Base-by-base conservation (phyloP, 2,113 vertebrate species). In the Trichomycterus rosablanca region DNA sequence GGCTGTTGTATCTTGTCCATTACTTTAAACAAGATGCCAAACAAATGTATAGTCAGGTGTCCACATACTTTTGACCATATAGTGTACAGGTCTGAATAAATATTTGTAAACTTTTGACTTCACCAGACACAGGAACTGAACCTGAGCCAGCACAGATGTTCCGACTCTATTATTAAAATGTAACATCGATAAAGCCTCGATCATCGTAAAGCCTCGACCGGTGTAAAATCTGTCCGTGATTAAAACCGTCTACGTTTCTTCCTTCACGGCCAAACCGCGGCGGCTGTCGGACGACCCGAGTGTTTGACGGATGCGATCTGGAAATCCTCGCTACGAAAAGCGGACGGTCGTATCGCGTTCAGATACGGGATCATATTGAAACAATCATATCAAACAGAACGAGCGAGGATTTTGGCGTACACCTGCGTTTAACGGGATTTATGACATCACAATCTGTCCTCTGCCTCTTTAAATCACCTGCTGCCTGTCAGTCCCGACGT, bases 381-480 rank as follows among this genome's bases (percentile, higher is more conserved):
- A 67, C 74, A 67, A 84, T 88, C 77, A 81, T 11, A 12, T 3
- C 12, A 3, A 9, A 32, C n/a, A n/a, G n/a, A n/a, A n/a, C 58
- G 70, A 75, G 72, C 51, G 74, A 74, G 70, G 79, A 75, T 59
- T 73, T 80, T 78, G 74, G 77, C 1, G 66, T 60, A 49, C 74
- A 80, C 74, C 68, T 81, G 78, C 70, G 26, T 54, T 64, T 68
- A 63, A 74, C 37, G 60, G 37, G 75, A 85, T 85, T 85, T 86
- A 84, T 70, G 70, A 75, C 77, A 70, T 73, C 65, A 67, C 65
- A 62, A 65, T 82, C 79, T 79, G 72, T 75, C 62, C 66, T 30
- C 68, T 23, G 68, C 66, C 67, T 70, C 78, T 76, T 82, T 86
- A 84, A 86, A 86, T 87, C 83, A 86, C 79, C 78, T 83, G 81